phyloP scores from a whole-genome alignment of 2,888 invertebrate genomes.

The Cryptus armator region DNA sequence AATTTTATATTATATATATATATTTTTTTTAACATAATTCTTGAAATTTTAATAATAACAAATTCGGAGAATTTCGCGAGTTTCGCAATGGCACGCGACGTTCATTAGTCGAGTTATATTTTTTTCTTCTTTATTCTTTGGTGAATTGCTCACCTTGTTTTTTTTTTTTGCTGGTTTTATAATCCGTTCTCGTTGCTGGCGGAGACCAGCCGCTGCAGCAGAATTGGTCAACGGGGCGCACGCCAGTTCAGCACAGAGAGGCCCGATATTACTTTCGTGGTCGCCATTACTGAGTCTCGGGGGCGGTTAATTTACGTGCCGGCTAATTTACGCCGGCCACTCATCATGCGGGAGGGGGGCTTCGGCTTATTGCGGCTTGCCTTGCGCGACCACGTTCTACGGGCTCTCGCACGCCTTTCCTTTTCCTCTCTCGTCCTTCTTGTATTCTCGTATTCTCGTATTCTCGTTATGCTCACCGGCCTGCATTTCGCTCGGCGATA shows the following conservation, averaged over 20 bases:
- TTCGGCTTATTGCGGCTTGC: slow-evolving; percentile 75
- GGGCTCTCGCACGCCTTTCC: slow-evolving; percentile 58
- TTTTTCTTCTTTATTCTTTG: slow-evolving; percentile 6
- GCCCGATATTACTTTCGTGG: slow-evolving; percentile 72
- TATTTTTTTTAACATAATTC: no score
- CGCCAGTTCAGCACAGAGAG: slow-evolving; percentile 23
- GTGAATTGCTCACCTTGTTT: slow-evolving; percentile 10
- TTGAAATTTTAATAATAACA: neutral
- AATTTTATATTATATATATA: no score
- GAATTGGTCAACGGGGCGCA: slow-evolving; percentile 34
- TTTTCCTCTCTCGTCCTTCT: slow-evolving; percentile 56
- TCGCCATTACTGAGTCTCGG: slow-evolving; percentile 74
- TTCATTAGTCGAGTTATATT: slow-evolving; percentile 47
- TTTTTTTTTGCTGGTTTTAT: slow-evolving; percentile 43
- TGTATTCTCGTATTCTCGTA: slow-evolving; percentile 8
- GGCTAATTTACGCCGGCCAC: slow-evolving; percentile 81
- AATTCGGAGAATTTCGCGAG: slow-evolving; percentile 30
- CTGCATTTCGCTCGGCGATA: slow-evolving; percentile 42
- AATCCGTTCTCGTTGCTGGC: slow-evolving; percentile 43
- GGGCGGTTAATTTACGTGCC: slow-evolving; percentile 82
- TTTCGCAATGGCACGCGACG: slow-evolving; percentile 26
- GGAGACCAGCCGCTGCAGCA: slow-evolving; percentile 32
- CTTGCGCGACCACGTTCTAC: slow-evolving; percentile 47
- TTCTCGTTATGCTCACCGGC: slow-evolving; percentile 20
- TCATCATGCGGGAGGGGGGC: slow-evolving; percentile 75